These are phyloP conservation scores for Chaetops frenatus DNA, from an alignment of 2,113 vertebrate species.

Conservation along the genomic window DNA sequence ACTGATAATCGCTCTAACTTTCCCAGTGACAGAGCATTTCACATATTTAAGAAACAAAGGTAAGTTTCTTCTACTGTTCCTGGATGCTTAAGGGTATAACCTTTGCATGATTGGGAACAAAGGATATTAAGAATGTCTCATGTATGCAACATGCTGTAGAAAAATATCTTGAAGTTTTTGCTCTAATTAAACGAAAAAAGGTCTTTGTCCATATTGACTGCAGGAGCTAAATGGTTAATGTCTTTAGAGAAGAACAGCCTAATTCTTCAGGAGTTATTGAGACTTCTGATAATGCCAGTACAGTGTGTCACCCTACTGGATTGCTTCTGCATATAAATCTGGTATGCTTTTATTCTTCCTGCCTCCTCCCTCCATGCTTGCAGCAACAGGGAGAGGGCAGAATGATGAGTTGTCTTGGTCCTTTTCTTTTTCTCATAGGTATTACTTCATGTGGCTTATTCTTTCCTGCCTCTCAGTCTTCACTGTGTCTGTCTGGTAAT, in stretches of 20 bases:
- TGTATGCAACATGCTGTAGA: not conserved
- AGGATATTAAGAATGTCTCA: not conserved
- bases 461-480: constrained; percentile 1
- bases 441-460: constrained; percentile 16
- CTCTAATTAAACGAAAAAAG: not conserved
- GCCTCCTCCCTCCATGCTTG: not conserved
- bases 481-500: not conserved
- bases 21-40: constrained; percentile 89
- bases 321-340: constrained; percentile 11
- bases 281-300: not conserved
- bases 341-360: not conserved
- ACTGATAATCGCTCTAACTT: constrained; percentile 98
- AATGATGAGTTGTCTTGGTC: not conserved
- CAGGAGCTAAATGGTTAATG: not conserved
- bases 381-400: not conserved
- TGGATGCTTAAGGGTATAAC: not conserved
- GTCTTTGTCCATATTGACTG: not conserved
- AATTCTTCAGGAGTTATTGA: constrained; percentile 19
- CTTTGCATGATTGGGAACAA: not conserved
- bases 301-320: not conserved
- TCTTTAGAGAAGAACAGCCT: constrained; percentile 17
- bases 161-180: not conserved
- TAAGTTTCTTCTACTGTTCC: constrained; percentile 19
- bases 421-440: constrained; percentile 8
- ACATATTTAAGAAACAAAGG: constrained; percentile 98